Evolutionary conservation across 1,140 invertebrate genomes (phyloP).

Genomic region (Amyelois transitella): DNA sequence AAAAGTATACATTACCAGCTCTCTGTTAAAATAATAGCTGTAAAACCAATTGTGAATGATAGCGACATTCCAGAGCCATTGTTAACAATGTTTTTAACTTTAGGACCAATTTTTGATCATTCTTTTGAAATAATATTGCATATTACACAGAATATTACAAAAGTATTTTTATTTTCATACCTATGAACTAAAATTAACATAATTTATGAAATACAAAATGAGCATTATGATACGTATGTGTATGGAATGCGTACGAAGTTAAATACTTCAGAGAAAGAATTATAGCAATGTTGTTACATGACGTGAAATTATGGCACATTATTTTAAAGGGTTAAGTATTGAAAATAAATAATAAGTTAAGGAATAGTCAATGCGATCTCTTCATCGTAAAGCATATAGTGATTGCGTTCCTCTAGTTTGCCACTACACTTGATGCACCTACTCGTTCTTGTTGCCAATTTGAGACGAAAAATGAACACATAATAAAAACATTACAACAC

Average conservation of each 20-base stretch:
- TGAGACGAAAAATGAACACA: no score
- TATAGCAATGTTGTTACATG: neutral
- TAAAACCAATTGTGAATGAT: conserved; percentile 54
- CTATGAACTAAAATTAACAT: neutral
- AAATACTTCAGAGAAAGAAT: conserved; percentile 25
- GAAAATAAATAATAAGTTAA: no score
- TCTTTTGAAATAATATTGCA: conserved; percentile 74
- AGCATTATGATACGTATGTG: neutral
- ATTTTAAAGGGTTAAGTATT: neutral
- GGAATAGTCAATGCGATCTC: no score
- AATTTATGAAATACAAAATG: neutral
- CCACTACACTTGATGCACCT: no score
- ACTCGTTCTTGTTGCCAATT: no score
- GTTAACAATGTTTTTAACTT: conserved; percentile 71
- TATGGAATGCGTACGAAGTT: conserved; percentile 16
- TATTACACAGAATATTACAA: conserved; percentile 56
- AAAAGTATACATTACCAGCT: conserved; percentile 29
- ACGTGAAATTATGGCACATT: conserved; percentile 15
- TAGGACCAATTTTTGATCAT: conserved; percentile 73
- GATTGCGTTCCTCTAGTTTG: no score
- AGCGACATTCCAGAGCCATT: conserved; percentile 71
- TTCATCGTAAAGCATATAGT: no score
- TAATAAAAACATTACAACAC: no score
- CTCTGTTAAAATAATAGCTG: conserved; percentile 35
- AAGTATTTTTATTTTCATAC: conserved; percentile 32